Evolutionary conservation across 1,140 invertebrate species (phyloP).

Genomic region (Chironomus striatipennis): DNA sequence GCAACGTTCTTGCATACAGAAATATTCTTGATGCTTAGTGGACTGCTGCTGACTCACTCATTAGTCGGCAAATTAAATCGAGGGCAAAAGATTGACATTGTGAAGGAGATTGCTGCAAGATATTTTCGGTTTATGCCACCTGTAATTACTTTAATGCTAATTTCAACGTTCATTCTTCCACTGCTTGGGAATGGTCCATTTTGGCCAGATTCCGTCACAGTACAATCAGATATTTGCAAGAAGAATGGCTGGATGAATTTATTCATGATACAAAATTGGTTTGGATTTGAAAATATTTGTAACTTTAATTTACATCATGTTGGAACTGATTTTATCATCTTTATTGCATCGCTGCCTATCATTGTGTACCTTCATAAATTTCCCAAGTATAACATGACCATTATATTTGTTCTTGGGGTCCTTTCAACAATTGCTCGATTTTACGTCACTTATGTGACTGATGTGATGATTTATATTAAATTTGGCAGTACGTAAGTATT

Average conservation of each 20-base stretch:
- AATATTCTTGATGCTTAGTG: conserved; percentile 57
- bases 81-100: conserved; percentile 38
- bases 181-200: neutral
- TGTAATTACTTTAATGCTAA: neutral
- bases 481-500: neutral
- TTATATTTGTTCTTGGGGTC: neutral
- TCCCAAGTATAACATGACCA: neutral
- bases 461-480: neutral
- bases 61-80: conserved; percentile 45
- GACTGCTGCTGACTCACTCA: conserved; percentile 50
- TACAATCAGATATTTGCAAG: neutral
- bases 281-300: neutral
- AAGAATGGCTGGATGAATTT: neutral
- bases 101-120: conserved; percentile 35
- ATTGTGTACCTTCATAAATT: neutral
- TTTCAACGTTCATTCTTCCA: neutral
- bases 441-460: neutral
- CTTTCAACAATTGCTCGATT: neutral
- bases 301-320: neutral
- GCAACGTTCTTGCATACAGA: conserved; percentile 58
- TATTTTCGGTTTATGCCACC: conserved; percentile 36
- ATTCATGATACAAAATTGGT: conserved; percentile 20
- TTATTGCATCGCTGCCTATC: neutral
- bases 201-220: neutral
- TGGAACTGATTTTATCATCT: neutral